Evolutionary conservation across 2,113 vertebrate genomes (phyloP).

Genomic region (Pycnonotus jocosus): DNA sequence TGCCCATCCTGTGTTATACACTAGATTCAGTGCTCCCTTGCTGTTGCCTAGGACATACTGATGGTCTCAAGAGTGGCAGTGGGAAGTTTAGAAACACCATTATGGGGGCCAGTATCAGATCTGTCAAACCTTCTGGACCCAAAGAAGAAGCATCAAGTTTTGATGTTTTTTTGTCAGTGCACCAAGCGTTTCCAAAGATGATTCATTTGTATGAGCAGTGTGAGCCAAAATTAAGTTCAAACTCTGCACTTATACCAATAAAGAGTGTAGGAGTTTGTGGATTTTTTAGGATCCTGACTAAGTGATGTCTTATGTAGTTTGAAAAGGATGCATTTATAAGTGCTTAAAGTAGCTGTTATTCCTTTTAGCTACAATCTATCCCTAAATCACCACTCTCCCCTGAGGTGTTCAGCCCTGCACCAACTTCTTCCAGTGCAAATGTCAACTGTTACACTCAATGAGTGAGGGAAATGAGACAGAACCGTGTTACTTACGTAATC

Average conservation of each 20-base stretch:
- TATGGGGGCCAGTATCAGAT: background rate
- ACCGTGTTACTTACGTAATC: background rate
- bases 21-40: background rate
- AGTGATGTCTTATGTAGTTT: background rate
- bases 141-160: background rate
- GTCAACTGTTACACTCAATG: background rate
- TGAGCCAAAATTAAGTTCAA: constrained; percentile 54
- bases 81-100: background rate
- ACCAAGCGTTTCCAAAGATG: constrained; percentile 12
- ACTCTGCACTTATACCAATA: constrained; percentile 27
- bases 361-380: background rate
- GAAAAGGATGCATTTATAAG: constrained; percentile 2
- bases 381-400: background rate
- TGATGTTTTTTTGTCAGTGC: background rate
- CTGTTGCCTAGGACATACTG: background rate
- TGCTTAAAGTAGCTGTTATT: background rate
- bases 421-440: background rate
- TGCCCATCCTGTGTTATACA: background rate
- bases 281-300: constrained; percentile 49
- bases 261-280: constrained; percentile 40
- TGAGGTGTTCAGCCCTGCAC: background rate
- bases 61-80: background rate
- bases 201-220: constrained; percentile 42
- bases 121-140: background rate
- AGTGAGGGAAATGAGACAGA: background rate